Base-by-base conservation (phyloP, 2,113 vertebrate species). In the Charadrius vociferus region DNA sequence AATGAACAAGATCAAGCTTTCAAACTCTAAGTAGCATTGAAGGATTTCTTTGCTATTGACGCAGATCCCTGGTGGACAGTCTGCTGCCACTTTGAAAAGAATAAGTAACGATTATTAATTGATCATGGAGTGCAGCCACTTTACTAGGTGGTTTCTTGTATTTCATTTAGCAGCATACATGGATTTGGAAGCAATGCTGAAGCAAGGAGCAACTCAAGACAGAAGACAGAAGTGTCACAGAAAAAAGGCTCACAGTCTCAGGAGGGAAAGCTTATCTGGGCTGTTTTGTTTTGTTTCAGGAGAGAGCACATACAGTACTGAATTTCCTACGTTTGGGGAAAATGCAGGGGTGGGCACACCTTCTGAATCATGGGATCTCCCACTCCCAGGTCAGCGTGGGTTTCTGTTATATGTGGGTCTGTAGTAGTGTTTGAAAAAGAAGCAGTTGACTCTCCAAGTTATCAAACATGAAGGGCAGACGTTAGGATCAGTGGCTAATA, bases 11-110 rank as follows among this genome's bases (percentile, higher is more conserved):
- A 53, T 52, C 47, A 58, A 91, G 59, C 61, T 94, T 94, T 96
- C 94, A 81, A 95, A 83, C 30, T 45, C 4, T 89, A 89, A 95
- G 58, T 24, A 87, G 24, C 82, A 92, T 8, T 94, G 93, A 95
- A 96, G 49, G 59, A 96, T 94, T 93, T 89, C 36, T 96, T 91
- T 74, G 37, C 52, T 37, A 85, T 74, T 74, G 66, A 94, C 61
- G 66, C 49, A 81, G 68, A 75, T 92, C 84, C 50, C 74, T 72
- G 36, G 81, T 93, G 94, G 75, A 89, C 47, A 56, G 70, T 61
- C 58, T 68, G 72, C 45, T 56, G 70, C 26, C 58, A 63, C 71
- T 93, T 88, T 53, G 79, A 85, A 92, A 84, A 92, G 53, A 93
- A 56, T 89, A 91, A 90, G 61, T 62, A 94, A 94, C 0, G 1